Conservation (phyloP, 2,888 invertebrate species). For the Tenthredo amoena region DNA sequence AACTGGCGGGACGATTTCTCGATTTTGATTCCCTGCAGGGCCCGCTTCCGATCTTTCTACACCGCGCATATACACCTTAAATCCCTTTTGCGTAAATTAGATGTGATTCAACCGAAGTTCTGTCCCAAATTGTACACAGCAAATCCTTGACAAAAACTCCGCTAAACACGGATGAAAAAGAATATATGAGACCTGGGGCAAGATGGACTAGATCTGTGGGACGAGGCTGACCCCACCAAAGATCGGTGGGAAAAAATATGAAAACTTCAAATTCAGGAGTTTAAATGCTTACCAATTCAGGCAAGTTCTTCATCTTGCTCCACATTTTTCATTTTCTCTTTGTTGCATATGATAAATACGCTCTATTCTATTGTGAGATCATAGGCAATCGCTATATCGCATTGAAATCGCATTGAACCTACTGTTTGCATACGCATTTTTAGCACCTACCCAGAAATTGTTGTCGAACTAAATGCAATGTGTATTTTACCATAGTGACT, state of each 20-base stretch:
- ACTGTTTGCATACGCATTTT: background rate
- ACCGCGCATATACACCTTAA: background rate
- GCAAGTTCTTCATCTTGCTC: background rate
- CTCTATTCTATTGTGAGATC: background rate
- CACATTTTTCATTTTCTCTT: background rate
- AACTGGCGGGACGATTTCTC: background rate
- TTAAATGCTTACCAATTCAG: background rate
- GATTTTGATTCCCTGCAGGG: background rate
- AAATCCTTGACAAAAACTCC: background rate
- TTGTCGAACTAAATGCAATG: background rate
- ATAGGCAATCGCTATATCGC: background rate
- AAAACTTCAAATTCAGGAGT: background rate
- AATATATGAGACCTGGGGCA: background rate
- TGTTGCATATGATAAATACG: background rate
- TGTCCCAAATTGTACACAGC: background rate
- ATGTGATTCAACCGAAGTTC: background rate
- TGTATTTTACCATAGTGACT: background rate
- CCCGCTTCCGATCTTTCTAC: background rate
- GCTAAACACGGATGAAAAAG: background rate
- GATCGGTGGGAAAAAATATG: background rate
- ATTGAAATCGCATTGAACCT: background rate
- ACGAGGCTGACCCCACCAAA: background rate
- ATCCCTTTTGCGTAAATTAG: background rate
- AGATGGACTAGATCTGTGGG: background rate
- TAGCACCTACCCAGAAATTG: background rate